A percentile compares a stretch with the other conserved stretches of the same genome.
phyloP scores from a whole-genome alignment of 2,888 invertebrate species.

The Lomographa bimaculata region DNA sequence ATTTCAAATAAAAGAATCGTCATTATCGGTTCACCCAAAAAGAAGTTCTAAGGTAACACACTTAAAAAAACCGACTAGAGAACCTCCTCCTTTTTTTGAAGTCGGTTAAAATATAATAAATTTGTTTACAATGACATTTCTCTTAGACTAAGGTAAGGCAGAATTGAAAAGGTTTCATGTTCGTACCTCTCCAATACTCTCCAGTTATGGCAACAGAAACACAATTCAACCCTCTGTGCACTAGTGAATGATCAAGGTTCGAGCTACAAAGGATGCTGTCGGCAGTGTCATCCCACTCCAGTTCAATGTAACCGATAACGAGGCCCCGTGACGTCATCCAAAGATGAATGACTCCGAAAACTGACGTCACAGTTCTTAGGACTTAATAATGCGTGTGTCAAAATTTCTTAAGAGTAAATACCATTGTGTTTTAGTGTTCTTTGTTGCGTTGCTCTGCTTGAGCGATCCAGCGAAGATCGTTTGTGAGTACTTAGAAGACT shows the following conservation, averaged over 20 bases:
- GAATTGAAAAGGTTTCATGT: too few species aligned
- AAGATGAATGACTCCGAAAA: conserved; percentile 38
- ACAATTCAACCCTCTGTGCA: conserved; percentile 29
- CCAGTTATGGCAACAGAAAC: conserved; percentile 26
- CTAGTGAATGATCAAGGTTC: conserved; percentile 46
- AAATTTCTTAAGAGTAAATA: conserved; percentile 40
- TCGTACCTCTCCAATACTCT: conserved; percentile 29
- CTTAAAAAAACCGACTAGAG: too few species aligned
- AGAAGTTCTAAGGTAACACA: too few species aligned
- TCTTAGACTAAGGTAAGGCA: too few species aligned
- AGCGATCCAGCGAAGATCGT: conserved; percentile 48
- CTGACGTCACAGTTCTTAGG: conserved; percentile 34
- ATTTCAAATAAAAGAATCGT: too few species aligned
- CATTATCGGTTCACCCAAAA: too few species aligned
- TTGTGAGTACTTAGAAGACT: conserved; percentile 30
- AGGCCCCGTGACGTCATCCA: conserved; percentile 45
- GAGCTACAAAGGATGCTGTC: conserved; percentile 44
- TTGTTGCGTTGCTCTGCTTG: conserved; percentile 53
- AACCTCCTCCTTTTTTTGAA: too few species aligned
- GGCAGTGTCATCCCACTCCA: conserved; percentile 15
- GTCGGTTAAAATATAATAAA: too few species aligned
- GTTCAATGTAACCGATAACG: conserved; percentile 44
- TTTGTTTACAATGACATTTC: too few species aligned
- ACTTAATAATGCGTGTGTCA: conserved; percentile 27
- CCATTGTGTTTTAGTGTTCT: conserved; percentile 42